Percentiles rank a stretch among this genome's conserved stretches.
phyloP scores from a whole-genome alignment of 2,113 vertebrate species.

The Neolamprologus sp. region DNA sequence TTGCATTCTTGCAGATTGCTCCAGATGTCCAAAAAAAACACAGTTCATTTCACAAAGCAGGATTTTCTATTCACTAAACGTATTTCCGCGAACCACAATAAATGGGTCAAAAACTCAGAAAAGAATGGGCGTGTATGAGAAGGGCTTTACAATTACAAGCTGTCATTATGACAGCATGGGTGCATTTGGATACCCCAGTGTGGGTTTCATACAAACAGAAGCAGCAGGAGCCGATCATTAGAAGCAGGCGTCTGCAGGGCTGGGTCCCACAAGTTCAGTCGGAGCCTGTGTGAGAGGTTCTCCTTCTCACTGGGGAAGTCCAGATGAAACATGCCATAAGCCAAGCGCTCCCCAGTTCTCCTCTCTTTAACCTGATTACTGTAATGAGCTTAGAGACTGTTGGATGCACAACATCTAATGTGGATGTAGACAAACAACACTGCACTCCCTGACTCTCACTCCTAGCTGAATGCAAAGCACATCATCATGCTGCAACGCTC shows the following conservation, averaged over 20 bases:
- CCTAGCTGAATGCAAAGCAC: slow-evolving; percentile 10
- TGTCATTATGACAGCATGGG: slow-evolving; percentile 47
- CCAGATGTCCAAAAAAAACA: neutral
- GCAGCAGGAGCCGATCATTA: slow-evolving; percentile 47
- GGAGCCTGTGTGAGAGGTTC: slow-evolving; percentile 35
- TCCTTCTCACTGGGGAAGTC: slow-evolving; percentile 36
- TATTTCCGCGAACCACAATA: neutral
- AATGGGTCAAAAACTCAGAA: slow-evolving; percentile 9
- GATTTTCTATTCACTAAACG: neutral
- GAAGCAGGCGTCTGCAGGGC: slow-evolving; percentile 11
- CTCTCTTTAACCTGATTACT: slow-evolving; percentile 69
- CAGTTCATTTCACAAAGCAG: neutral
- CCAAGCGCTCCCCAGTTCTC: slow-evolving; percentile 44
- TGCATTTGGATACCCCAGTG: slow-evolving; percentile 30
- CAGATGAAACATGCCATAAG: slow-evolving; percentile 34
- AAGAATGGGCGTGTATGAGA: neutral
- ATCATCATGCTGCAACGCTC: neutral
- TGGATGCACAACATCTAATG: slow-evolving; percentile 48
- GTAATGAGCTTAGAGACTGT: slow-evolving; percentile 66
- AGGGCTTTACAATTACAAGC: slow-evolving; percentile 34
- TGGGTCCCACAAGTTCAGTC: slow-evolving; percentile 7
- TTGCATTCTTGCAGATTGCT: neutral
- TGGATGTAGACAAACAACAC: slow-evolving; percentile 31
- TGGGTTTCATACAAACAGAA: slow-evolving; percentile 46
- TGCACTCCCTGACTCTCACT: neutral